Conservation (phyloP, 2,113 vertebrate genomes). For the Sclerurus mexicanus region DNA sequence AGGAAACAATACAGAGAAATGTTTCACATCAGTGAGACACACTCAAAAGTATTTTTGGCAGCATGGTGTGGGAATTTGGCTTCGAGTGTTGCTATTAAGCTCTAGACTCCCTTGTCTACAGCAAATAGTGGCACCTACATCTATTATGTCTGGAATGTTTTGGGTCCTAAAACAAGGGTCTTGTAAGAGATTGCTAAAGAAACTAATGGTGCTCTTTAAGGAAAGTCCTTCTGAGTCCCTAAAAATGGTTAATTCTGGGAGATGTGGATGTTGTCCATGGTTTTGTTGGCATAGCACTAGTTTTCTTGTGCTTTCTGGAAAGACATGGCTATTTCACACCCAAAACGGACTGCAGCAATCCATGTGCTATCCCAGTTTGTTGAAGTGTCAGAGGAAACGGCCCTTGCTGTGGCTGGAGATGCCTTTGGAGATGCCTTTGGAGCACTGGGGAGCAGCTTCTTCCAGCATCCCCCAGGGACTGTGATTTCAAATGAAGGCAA, state of each 20-base stretch:
- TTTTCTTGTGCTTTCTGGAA: slow-evolving; percentile 42
- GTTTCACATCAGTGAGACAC: neutral
- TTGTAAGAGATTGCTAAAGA: neutral
- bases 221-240: neutral
- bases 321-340: slow-evolving; percentile 15
- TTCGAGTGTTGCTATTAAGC: neutral
- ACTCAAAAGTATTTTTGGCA: slow-evolving; percentile 43
- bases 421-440: neutral
- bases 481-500: neutral
- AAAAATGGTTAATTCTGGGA: neutral
- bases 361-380: neutral
- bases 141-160: neutral
- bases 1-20: slow-evolving; percentile 23
- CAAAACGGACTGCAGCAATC: neutral
- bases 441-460: neutral
- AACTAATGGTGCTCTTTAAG: neutral
- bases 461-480: neutral
- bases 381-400: neutral
- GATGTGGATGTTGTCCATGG: neutral
- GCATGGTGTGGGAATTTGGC: slow-evolving; percentile 45
- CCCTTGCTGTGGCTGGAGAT: neutral
- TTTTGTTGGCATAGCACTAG: slow-evolving; percentile 25
- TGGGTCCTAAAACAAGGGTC: neutral
- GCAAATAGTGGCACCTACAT: slow-evolving; percentile 17
- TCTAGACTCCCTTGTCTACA: neutral